A percentile compares a stretch with the other conserved stretches of the same genome.
These are phyloP conservation scores for Triplophysa bombifrons DNA, from an alignment of 2,797 vertebrate genomes.

Conservation along the genomic window DNA sequence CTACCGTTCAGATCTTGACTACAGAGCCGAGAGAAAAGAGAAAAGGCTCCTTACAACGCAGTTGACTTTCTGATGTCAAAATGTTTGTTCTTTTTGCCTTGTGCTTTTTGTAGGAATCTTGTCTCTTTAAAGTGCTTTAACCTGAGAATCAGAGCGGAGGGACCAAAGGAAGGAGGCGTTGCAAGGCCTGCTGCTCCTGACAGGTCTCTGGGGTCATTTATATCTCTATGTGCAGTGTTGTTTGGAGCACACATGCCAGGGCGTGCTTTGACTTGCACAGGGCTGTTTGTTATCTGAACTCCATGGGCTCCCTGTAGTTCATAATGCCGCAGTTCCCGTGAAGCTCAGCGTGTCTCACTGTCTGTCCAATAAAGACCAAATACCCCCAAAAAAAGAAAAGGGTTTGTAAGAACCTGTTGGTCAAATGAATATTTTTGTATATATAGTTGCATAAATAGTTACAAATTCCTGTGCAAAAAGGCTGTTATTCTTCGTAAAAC, in stretches of 20 bases:
- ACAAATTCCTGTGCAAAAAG: too few relatives aligned
- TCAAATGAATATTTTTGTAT: too few relatives aligned
- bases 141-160: conserved; percentile 13
- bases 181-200: conserved; percentile 38
- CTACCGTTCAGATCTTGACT: conserved; percentile 8
- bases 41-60: not conserved
- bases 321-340: conserved; percentile 25
- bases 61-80: conserved; percentile 14
- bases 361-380: too few relatives aligned
- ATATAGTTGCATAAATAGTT: too few relatives aligned
- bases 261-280: conserved; percentile 48
- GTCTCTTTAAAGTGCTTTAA: conserved; percentile 27
- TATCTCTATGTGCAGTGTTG: conserved; percentile 38
- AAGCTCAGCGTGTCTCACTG: not conserved
- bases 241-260: conserved; percentile 43
- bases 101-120: not conserved
- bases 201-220: conserved; percentile 47
- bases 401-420: too few relatives aligned
- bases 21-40: conserved; percentile 17
- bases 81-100: conserved; percentile 18
- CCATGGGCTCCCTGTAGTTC: conserved; percentile 26
- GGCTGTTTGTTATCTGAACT: conserved; percentile 46
- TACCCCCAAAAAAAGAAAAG: too few relatives aligned
- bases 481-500: too few relatives aligned
- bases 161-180: conserved; percentile 26